Conservation (phyloP, 2,797 vertebrate genomes). For the Pterois miles region DNA sequence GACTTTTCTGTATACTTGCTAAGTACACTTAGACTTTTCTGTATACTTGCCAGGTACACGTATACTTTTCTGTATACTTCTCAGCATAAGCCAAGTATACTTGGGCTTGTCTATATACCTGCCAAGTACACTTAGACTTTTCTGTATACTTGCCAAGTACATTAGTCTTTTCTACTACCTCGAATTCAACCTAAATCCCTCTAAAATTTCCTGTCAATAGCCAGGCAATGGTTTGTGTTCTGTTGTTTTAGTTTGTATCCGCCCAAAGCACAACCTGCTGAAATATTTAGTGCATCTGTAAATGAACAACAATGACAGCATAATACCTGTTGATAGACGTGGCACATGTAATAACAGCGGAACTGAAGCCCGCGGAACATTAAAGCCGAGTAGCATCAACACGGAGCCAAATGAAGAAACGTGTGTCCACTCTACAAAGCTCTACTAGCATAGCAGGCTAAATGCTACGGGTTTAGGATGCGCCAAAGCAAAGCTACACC, state of each 20-base stretch:
- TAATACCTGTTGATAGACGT: neutral
- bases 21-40: too few relatives aligned
- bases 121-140: too few relatives aligned
- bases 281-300: neutral
- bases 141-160: too few relatives aligned
- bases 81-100: too few relatives aligned
- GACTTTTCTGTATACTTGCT: too few relatives aligned
- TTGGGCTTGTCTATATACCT: too few relatives aligned
- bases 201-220: neutral
- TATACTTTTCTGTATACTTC: too few relatives aligned
- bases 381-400: neutral
- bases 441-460: slow-evolving; percentile 41
- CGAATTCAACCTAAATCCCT: neutral
- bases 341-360: neutral
- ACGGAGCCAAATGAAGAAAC: neutral
- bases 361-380: neutral
- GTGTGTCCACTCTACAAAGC: neutral
- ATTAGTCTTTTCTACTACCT: neutral
- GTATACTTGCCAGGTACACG: too few relatives aligned
- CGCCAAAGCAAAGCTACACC: neutral
- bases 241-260: neutral
- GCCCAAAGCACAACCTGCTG: neutral
- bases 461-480: slow-evolving; percentile 3
- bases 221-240: neutral
- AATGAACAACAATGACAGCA: neutral